A percentile compares a stretch with the other conserved stretches of the same genome.
These are phyloP conservation scores for Heterohyrax brucei DNA, from an alignment of 2,797 vertebrate genomes.

Conservation along the genomic window DNA sequence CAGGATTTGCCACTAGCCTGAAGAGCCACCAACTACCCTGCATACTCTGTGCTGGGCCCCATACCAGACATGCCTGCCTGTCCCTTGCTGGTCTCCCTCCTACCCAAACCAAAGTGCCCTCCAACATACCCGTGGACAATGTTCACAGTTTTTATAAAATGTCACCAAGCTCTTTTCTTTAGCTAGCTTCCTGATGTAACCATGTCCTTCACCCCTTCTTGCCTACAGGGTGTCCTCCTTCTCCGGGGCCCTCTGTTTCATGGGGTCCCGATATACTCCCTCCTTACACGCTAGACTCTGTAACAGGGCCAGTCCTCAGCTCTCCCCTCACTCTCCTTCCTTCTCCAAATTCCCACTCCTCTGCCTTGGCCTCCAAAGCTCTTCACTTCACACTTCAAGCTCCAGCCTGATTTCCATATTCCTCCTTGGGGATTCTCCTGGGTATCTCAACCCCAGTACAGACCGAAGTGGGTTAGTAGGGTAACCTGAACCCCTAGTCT, in stretches of 20 bases:
- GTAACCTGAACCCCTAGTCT: background rate
- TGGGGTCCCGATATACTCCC: background rate
- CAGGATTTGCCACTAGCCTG: background rate
- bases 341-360: background rate
- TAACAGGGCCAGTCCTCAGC: background rate
- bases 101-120: rapidly evolving
- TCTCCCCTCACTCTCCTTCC: background rate
- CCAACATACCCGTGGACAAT: background rate
- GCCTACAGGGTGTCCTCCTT: background rate
- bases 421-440: background rate
- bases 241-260: background rate
- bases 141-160: background rate
- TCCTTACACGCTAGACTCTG: background rate
- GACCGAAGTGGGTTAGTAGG: background rate
- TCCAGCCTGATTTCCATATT: background rate
- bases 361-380: background rate
- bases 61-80: background rate
- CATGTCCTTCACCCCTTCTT: background rate
- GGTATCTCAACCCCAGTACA: background rate
- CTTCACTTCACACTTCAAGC: background rate
- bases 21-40: background rate
- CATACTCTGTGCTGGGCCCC: background rate
- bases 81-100: rapidly evolving
- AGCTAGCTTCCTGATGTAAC: background rate
- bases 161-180: background rate